These are phyloP conservation scores for Euphydryas editha DNA, from an alignment of 2,888 invertebrate species.

Conservation along the genomic window DNA sequence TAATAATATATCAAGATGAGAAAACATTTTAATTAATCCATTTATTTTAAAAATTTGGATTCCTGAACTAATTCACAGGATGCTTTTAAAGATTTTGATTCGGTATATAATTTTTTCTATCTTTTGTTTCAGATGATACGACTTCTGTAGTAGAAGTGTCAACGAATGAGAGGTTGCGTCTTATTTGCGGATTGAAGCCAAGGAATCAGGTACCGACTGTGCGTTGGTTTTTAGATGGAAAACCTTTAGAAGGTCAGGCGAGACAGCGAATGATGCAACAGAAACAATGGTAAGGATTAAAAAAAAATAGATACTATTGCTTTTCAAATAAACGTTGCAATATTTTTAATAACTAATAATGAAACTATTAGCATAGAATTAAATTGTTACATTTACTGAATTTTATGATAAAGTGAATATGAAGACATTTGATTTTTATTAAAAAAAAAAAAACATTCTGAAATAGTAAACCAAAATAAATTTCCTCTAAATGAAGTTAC, in stretches of 20 bases:
- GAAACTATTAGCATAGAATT: neutral
- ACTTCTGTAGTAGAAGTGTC: conserved; percentile 60
- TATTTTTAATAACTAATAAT: neutral
- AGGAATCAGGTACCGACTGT: conserved; percentile 55
- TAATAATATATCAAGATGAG: neutral
- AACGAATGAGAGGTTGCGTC: conserved; percentile 66
- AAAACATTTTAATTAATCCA: neutral
- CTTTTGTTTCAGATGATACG: conserved; percentile 62
- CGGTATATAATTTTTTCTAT: neutral
- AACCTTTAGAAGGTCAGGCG: conserved; percentile 53
- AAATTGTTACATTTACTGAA: no score
- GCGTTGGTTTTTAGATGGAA: conserved; percentile 74
- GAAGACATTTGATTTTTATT: no score
- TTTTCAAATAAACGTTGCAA: neutral
- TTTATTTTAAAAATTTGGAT: neutral
- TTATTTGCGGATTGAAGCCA: conserved; percentile 65
- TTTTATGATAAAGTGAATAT: no score
- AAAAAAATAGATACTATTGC: neutral
- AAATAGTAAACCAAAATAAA: conserved; percentile 9
- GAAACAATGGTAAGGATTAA: conserved; percentile 60
- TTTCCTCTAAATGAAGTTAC: conserved; percentile 24
- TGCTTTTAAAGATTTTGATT: no score
- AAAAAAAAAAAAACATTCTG: no score
- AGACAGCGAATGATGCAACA: conserved; percentile 57
- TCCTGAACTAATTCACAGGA: neutral